These are phyloP conservation scores for Sakesphorus luctuosus DNA, from an alignment of 2,113 vertebrate genomes.

Conservation along the genomic window DNA sequence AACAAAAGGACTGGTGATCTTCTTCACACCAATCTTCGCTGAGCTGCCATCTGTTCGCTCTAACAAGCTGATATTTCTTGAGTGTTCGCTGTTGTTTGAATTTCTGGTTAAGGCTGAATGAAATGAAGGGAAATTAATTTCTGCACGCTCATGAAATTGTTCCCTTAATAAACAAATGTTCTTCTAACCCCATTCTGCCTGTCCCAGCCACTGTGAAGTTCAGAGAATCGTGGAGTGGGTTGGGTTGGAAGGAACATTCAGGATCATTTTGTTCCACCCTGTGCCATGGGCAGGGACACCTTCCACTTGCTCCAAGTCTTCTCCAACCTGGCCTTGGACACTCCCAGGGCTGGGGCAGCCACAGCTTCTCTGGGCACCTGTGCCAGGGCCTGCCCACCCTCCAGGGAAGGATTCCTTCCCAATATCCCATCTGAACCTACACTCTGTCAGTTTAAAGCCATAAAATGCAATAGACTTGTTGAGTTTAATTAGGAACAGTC, in stretches of 20 bases:
- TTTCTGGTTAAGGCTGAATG: neutral
- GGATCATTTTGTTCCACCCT: accelerated
- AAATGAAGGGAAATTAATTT: conserved; percentile 26
- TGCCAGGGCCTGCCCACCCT: neutral
- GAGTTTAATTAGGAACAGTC: neutral
- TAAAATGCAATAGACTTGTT: neutral
- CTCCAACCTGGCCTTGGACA: neutral
- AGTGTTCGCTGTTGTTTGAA: neutral
- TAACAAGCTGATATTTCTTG: conserved; percentile 36
- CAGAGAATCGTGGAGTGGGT: neutral
- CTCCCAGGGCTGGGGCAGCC: neutral
- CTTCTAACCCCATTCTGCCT: neutral
- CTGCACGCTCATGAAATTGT: neutral
- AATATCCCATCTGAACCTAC: neutral
- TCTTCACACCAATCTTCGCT: conserved; percentile 30
- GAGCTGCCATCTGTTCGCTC: conserved; percentile 61
- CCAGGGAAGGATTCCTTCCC: neutral
- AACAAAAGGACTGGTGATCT: conserved; percentile 61
- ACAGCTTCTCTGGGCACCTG: neutral
- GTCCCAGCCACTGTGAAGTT: neutral
- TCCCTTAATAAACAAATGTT: neutral
- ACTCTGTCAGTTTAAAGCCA: neutral
- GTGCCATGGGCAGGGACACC: neutral
- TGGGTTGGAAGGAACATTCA: neutral
- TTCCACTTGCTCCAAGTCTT: accelerated